phyloP scores from a whole-genome alignment of 2,888 invertebrate genomes.

The Cheilosia impressa region DNA sequence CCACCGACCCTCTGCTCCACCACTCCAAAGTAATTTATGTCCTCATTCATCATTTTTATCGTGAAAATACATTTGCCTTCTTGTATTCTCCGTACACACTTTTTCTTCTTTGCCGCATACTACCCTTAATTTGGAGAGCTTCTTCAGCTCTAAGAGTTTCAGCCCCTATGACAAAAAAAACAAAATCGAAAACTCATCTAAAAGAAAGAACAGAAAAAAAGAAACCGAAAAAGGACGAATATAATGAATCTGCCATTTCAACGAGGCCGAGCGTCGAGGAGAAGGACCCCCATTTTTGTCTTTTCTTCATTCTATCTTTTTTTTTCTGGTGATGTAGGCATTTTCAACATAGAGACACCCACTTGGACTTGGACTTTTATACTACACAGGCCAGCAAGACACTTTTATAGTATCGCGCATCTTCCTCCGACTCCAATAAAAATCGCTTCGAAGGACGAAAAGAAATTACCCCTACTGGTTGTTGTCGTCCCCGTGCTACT shows the following conservation, averaged over 20 bases:
- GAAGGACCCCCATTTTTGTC: slow-evolving; percentile 15
- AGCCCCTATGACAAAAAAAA: slow-evolving; percentile 48
- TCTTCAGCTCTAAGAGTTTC: slow-evolving; percentile 24
- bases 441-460: slow-evolving; percentile 56
- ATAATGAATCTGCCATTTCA: slow-evolving; percentile 69
- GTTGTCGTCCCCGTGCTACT: slow-evolving; percentile 15
- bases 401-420: slow-evolving; percentile 46
- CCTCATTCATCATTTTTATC: slow-evolving; percentile 84
- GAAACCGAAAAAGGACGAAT: slow-evolving; percentile 35
- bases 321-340: slow-evolving; percentile 20
- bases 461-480: slow-evolving; percentile 23
- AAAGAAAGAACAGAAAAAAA: slow-evolving; percentile 29
- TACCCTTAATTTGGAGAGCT: slow-evolving; percentile 58
- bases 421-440: slow-evolving; percentile 49
- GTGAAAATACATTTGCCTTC: slow-evolving; percentile 83
- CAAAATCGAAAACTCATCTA: slow-evolving; percentile 25
- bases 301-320: background rate
- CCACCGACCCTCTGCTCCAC: slow-evolving; percentile 83
- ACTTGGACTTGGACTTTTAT: slow-evolving; percentile 9
- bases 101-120: slow-evolving; percentile 22
- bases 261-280: slow-evolving; percentile 8
- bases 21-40: slow-evolving; percentile 84
- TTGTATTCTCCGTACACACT: slow-evolving; percentile 61
- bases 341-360: slow-evolving; percentile 41
- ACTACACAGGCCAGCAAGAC: slow-evolving; percentile 15